Evolutionary conservation across 2,113 vertebrate species (phyloP).

Genomic region (Dendropsophus ebraccatus): DNA sequence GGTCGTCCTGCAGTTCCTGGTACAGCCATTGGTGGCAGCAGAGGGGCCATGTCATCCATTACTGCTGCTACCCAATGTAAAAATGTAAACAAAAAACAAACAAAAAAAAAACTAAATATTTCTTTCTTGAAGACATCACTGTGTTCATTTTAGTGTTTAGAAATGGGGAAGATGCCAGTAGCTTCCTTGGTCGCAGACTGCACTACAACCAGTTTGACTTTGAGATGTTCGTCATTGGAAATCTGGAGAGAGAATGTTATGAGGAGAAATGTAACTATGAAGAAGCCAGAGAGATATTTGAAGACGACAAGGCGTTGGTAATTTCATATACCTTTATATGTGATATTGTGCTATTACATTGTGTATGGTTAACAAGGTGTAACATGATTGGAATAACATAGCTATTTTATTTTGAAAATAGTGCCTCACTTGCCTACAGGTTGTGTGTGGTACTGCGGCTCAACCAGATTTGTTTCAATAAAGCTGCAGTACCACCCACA

Average conservation of each 20-base stretch:
- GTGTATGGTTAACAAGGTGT: background rate
- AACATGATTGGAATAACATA: background rate
- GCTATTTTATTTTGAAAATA: background rate
- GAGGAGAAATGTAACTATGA: conserved; percentile 93
- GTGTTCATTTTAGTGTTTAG: conserved; percentile 79
- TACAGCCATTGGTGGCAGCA: too few species aligned
- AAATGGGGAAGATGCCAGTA: conserved; percentile 81
- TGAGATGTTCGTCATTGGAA: conserved; percentile 85
- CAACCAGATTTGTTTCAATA: background rate
- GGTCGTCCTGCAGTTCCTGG: too few species aligned
- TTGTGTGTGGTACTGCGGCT: background rate
- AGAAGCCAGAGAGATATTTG: conserved; percentile 92
- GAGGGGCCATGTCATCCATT: too few species aligned
- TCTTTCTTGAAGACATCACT: background rate
- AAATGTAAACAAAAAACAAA: too few species aligned
- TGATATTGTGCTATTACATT: background rate
- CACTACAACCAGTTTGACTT: conserved; percentile 92
- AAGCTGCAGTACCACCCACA: background rate
- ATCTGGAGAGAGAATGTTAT: conserved; percentile 91
- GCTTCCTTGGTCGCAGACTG: conserved; percentile 86
- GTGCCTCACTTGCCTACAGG: background rate
- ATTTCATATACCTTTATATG: conserved; percentile 14
- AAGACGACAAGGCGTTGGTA: conserved; percentile 84
- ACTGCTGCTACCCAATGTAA: too few species aligned
- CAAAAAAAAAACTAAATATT: too few species aligned